Evolutionary conservation across 2,888 invertebrate species (phyloP).

Genomic region (Augochlorella aurata): DNA sequence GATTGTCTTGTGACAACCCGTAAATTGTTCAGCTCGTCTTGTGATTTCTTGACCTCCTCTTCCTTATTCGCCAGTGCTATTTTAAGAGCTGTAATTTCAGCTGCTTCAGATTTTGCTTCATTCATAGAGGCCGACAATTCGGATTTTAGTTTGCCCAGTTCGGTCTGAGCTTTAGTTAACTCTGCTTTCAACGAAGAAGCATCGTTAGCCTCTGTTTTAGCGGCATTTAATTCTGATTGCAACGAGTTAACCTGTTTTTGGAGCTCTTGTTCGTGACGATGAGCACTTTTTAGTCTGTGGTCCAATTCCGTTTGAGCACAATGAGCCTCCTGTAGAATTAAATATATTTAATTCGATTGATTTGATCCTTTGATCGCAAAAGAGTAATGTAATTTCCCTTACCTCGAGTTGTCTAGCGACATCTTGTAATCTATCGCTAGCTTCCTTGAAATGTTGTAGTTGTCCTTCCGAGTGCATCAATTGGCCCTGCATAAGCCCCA

Average conservation of each 20-base stretch:
- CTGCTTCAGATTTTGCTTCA: slow-evolving; percentile 72
- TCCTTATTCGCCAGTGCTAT: slow-evolving; percentile 65
- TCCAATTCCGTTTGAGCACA: slow-evolving; percentile 84
- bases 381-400: slow-evolving; percentile 3
- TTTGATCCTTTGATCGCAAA: not conserved
- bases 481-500: slow-evolving; percentile 77
- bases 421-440: slow-evolving; percentile 83
- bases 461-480: slow-evolving; percentile 77
- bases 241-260: slow-evolving; percentile 81
- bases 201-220: slow-evolving; percentile 74
- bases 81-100: slow-evolving; percentile 67
- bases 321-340: slow-evolving; percentile 82
- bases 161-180: slow-evolving; percentile 75
- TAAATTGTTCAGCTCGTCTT: slow-evolving; percentile 70
- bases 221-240: slow-evolving; percentile 79
- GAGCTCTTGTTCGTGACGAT: slow-evolving; percentile 84
- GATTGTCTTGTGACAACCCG: slow-evolving; percentile 80
- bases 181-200: slow-evolving; percentile 77
- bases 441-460: slow-evolving; percentile 81
- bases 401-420: slow-evolving; percentile 84
- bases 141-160: slow-evolving; percentile 72
- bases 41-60: slow-evolving; percentile 70
- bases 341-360: slow-evolving; percentile 14
- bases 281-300: slow-evolving; percentile 82
- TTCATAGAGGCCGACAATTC: slow-evolving; percentile 70